Base-by-base conservation (phyloP, 2,797 vertebrate genomes). In the Decapterus maruadsi region DNA sequence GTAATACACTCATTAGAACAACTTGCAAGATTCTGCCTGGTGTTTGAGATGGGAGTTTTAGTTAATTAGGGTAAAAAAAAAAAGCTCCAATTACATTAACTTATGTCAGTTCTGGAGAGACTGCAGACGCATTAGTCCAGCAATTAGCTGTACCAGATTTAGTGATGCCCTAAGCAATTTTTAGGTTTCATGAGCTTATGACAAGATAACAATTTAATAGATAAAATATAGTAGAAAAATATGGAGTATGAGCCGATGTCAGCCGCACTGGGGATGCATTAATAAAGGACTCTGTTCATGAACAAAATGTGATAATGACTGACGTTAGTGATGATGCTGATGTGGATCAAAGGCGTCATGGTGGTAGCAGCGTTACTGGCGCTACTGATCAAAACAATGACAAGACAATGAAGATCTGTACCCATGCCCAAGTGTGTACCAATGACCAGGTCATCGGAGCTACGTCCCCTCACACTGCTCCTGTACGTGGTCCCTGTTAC, bases 401-500 rank as follows among this genome's bases (percentile, higher is more conserved):
- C 63, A 55, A 63, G 48, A 67, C 59, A 66, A 62, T 69, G 34
- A 75, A 69, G 64, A 57, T 73, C 59, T 78, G 78, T 94, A 95
- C 95, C 95, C 95, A 94, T 94, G 72, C 94, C 94, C 81, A 95
- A 84, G 73, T 95, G 94, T 83, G 95, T 96, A 83, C 96, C 96
- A 73, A 95, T 92, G 73, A 96, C 95, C 81, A 92, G 90, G 68
- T 97, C 94, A 71, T 98, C 96, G 0, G 94, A 93, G 83, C 94
- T 95, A 53, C 95, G 95, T 57, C 95, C 94, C 63, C 95, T 95
- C 50, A 97, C 93, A 80, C 96, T 97, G 82, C 94, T 95, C 77
- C 95, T 94, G 93, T 96, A 96, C 75, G 96, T 95, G 72, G 92
- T 90, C 64, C 97, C 96, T 5, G 96, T 95, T 19, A 95, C 96